Conservation (phyloP, 2,113 vertebrate genomes). For the Oncorhynchus kisutch region DNA sequence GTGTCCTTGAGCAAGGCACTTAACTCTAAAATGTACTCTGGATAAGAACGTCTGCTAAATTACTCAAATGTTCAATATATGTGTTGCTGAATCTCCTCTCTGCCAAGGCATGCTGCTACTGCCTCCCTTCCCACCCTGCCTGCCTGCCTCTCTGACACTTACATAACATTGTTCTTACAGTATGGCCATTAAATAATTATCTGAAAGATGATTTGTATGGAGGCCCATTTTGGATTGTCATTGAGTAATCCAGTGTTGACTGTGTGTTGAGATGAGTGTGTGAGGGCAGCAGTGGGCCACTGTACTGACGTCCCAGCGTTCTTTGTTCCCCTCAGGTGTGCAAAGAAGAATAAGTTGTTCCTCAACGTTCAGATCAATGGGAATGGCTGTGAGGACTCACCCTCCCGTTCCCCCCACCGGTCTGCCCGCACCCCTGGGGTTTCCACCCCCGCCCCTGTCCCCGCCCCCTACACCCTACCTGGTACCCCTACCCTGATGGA, state of each 20-base stretch:
- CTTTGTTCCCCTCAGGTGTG: slow-evolving; percentile 74
- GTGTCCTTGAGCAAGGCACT: not conserved
- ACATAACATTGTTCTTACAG: not conserved
- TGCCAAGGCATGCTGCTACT: not conserved
- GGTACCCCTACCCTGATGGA: slow-evolving; percentile 76
- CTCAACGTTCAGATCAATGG: slow-evolving; percentile 72
- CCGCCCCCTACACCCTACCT: slow-evolving; percentile 70
- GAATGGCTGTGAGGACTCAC: slow-evolving; percentile 72
- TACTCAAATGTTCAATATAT: no score
- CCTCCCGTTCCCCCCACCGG: slow-evolving; percentile 68
- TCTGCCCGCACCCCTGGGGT: slow-evolving; percentile 59
- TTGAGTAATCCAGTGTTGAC: not conserved
- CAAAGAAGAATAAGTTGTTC: slow-evolving; percentile 75
- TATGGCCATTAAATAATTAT: not conserved
- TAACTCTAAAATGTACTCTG: no score
- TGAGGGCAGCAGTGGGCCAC: not conserved
- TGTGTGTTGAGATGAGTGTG: no score
- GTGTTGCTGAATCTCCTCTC: not conserved
- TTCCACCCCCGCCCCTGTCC: slow-evolving; percentile 44
- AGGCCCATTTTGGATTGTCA: not conserved
- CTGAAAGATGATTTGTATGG: not conserved
- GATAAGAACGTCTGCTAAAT: no score
- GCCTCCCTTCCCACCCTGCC: not conserved
- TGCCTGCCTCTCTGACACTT: not conserved
- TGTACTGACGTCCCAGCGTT: not conserved